Evolutionary conservation across 2,113 vertebrate species (phyloP).

Genomic region (Myotis yumanensis): DNA sequence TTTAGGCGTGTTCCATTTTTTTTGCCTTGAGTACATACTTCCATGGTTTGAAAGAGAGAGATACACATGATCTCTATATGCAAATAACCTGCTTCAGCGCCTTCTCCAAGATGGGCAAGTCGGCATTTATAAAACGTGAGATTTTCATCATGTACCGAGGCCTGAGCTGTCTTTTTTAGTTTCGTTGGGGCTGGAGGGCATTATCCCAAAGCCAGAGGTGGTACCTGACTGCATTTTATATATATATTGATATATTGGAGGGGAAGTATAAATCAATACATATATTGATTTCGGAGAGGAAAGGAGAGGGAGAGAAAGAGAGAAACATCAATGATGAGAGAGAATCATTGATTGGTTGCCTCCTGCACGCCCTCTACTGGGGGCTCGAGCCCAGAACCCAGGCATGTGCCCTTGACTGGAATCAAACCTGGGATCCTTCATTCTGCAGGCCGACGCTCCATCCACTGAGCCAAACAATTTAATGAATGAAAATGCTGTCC

Average conservation of each 20-base stretch:
- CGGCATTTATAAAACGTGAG: neutral
- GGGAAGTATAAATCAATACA: too few species aligned
- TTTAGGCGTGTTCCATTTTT: neutral
- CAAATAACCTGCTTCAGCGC: neutral
- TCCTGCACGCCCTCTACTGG: too few species aligned
- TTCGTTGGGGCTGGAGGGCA: neutral
- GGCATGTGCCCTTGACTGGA: too few species aligned
- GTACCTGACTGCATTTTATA: too few species aligned
- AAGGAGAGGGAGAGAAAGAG: too few species aligned
- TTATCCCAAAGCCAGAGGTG: neutral
- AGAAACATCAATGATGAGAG: too few species aligned
- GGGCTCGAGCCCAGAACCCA: too few species aligned
- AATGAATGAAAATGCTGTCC: neutral
- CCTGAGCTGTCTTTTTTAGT: neutral
- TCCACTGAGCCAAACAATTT: neutral
- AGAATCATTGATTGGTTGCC: too few species aligned
- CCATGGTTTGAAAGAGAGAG: neutral
- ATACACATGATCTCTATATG: neutral
- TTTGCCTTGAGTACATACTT: neutral
- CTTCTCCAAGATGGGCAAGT: neutral
- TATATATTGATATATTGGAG: too few species aligned
- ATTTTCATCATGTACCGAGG: neutral
- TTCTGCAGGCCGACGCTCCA: too few species aligned
- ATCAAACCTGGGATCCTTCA: too few species aligned
- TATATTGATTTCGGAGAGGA: too few species aligned